Evolutionary conservation across 2,888 invertebrate species (phyloP).

Genomic region (Apotomis turbidana): DNA sequence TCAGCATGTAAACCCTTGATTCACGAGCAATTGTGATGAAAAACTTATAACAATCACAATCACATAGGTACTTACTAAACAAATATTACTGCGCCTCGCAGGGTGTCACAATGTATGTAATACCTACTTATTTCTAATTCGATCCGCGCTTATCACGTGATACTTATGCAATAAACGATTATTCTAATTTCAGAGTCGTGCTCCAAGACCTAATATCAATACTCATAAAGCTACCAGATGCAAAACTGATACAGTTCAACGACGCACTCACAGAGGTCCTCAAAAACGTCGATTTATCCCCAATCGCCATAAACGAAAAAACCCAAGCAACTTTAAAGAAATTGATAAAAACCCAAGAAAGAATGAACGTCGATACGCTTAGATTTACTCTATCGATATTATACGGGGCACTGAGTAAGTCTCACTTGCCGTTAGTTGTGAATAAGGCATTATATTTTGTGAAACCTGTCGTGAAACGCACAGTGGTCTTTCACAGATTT

Average conservation of each 20-base stretch:
- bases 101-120: no score
- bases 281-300: conserved; percentile 47
- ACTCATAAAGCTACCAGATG: conserved; percentile 48
- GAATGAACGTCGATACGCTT: conserved; percentile 37
- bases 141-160: no score
- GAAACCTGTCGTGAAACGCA: conserved; percentile 8
- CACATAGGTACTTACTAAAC: no score
- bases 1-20: no score
- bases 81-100: no score
- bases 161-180: no score
- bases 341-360: conserved; percentile 42
- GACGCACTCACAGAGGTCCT: conserved; percentile 56
- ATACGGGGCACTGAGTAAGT: conserved; percentile 35
- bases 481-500: conserved; percentile 16
- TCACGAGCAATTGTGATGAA: no score
- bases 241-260: conserved; percentile 49
- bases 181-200: conserved; percentile 44
- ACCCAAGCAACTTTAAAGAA: conserved; percentile 19
- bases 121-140: no score
- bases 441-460: conserved; percentile 13
- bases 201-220: conserved; percentile 48
- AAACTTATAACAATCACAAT: no score
- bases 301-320: conserved; percentile 32
- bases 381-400: conserved; percentile 49
- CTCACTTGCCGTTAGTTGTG: conserved; percentile 22